These are phyloP conservation scores for Limenitis camilla DNA, from an alignment of 2,888 invertebrate species.

Conservation along the genomic window DNA sequence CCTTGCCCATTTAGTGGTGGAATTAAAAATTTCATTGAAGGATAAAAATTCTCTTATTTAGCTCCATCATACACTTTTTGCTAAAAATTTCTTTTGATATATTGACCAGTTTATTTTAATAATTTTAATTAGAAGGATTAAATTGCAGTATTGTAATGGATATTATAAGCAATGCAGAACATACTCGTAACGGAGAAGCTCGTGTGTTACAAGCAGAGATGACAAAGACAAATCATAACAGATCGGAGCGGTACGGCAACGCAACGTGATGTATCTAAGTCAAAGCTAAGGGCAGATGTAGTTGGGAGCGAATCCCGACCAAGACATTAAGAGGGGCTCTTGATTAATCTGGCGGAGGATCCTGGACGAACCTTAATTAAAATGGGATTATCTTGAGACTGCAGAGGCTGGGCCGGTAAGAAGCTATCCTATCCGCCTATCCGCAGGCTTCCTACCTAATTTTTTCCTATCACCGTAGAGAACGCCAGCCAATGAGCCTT, in stretches of 20 bases:
- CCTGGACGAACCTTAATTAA: constrained; percentile 55
- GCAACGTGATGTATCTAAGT: constrained; percentile 12
- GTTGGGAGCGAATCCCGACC: constrained; percentile 21
- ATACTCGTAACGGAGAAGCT: no score
- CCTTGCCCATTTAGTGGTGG: no score
- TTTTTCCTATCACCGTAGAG: constrained; percentile 16
- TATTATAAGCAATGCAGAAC: no score
- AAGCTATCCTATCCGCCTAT: no score
- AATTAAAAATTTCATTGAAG: no score
- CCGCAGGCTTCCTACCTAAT: constrained; percentile 19
- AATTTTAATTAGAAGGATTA: no score
- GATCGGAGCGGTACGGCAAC: constrained; percentile 6
- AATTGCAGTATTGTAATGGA: no score
- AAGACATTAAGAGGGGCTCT: constrained; percentile 35
- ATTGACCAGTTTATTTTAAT: not conserved
- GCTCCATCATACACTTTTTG: no score
- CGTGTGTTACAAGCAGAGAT: not conserved
- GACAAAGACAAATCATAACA: constrained; percentile 1
- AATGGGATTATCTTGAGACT: constrained; percentile 56
- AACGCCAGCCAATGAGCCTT: constrained; percentile 17
- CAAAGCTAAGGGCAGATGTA: constrained; percentile 22
- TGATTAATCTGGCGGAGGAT: constrained; percentile 54
- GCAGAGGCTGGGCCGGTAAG: constrained; percentile 23
- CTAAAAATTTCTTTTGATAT: no score
- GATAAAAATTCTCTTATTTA: no score